Percentiles rank a stretch among this genome's conserved stretches.
These are phyloP conservation scores for Accipiter cooperii DNA, from an alignment of 2,113 vertebrate genomes.

Conservation along the genomic window DNA sequence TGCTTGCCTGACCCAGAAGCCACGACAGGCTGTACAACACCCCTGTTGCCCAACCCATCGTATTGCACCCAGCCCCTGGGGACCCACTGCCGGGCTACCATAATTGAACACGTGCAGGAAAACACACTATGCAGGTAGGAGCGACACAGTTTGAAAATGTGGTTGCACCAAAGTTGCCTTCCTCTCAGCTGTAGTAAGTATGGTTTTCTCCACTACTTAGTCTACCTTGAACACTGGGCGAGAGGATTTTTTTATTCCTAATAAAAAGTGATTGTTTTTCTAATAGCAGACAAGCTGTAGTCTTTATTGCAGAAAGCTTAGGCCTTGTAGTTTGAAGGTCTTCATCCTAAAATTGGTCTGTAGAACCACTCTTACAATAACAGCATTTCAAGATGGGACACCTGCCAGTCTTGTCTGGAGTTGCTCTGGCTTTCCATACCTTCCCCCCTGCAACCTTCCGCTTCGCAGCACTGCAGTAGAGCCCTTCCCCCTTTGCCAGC, in stretches of 20 bases:
- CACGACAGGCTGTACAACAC: not conserved
- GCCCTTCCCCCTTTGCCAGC: not conserved
- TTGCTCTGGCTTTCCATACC: not conserved
- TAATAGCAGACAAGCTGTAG: not conserved
- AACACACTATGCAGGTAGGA: not conserved
- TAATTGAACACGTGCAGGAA: not conserved
- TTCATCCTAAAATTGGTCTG: not conserved
- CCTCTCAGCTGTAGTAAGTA: not conserved
- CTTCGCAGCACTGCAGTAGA: not conserved
- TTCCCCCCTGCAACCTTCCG: not conserved
- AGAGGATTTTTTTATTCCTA: not conserved
- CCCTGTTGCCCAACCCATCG: no score
- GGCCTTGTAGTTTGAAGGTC: not conserved
- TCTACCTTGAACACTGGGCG: not conserved
- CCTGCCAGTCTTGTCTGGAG: not conserved
- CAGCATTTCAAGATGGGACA: not conserved
- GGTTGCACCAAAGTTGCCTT: not conserved
- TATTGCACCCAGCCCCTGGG: not conserved
- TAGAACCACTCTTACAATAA: not conserved
- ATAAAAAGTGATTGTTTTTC: not conserved
- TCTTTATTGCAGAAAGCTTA: not conserved
- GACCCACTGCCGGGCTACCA: rapidly evolving
- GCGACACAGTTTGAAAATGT: not conserved
- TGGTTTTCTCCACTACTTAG: not conserved
- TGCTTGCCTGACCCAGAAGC: not conserved